Base-by-base conservation (phyloP, 1,140 invertebrate species). In the Ostrea edulis region DNA sequence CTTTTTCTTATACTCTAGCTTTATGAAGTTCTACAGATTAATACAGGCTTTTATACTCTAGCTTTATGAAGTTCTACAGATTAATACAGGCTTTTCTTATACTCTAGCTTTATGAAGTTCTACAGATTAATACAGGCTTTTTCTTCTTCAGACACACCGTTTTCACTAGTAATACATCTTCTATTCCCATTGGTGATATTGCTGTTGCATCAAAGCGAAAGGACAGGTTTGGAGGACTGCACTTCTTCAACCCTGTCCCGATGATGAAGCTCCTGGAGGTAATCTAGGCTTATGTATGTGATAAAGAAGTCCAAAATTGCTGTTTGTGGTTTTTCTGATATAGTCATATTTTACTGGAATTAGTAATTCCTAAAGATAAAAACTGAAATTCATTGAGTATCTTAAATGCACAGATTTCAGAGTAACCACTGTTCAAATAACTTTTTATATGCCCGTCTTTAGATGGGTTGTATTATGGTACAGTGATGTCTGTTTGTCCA, bases 201-300 rank as follows among this genome's bases (percentile, higher is more conserved):
- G 96, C 97, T n/a, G 89, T 91, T 85, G 92, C 96, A 20, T 95
- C 96, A 29, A 90, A 95, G 22, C 92, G 96, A 83, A 92, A 94
- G 89, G 96, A 96, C 89, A 93, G 95, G 90, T 98, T 98, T 95
- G 97, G 96, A 82, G 97, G 98, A 9, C 95, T 98, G 14, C 98
- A 98, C 95, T 98, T 98, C 95, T 98, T 98, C 95, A 98, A 98
- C 95, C 98, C 98, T 14, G 98, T 95, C 0, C 97, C 98, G 0
- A 96, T 98, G 51, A 98, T 98, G 98, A 98, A 98, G 93, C 95
- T 98, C 0, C 94, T 98, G 9, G 98, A 98, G 95, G 95, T 96
- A 86, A 90, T 90, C n/a, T 14, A 20, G 22, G n/a, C 29, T 83
- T 52, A 17, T 62, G 35, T 44, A 44, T 44, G 5, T 44, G 35